Evolutionary conservation across 2,113 vertebrate genomes (phyloP), one percentile per base, ranked within the genome.

Genomic region (Phasianus colchicus): DNA sequence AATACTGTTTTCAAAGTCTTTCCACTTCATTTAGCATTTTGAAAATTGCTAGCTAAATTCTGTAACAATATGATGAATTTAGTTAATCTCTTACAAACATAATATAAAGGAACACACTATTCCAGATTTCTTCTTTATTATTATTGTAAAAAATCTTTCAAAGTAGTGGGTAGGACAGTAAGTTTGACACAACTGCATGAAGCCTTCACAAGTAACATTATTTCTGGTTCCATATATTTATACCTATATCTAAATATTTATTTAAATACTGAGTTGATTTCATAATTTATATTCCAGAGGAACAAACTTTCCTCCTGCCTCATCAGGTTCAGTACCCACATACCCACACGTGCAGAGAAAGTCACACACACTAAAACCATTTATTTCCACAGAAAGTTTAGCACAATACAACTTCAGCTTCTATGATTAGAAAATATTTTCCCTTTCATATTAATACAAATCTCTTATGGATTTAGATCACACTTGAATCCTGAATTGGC

Each of bases 11-110:
- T 96, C 87, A 91, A 89, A 64, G 60, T 70, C 52, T 96, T 96
- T 96, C 82, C 29, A 80, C 54, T 92, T 94, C 67, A 88, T 89
- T 96, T 92, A 96, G 43, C 38, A 83, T 96, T 96, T 96, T 94
- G 81, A 96, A 95, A 96, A 92, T 76, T 88, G 36, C 13, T 94
- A 86, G 58, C 21, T 88, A 52, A 86, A 93, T 95, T 94, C 89
- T 89, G 77, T 87, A 94, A 83, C 77, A 83, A 88, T 77, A 95
- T 83, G 22, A 64, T 17, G n/a, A 42, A 9, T 48, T 90, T 88
- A 96, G 94, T 77, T 94, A 96, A 94, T 91, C 50, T 94, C 92
- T 83, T 89, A 83, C 57, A 97, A 94, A 66, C 70, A 40, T 58
- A 71, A 86, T 32, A 77, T 75, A 70, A 92, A 83, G 38, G 75